Conservation (phyloP, 1,140 invertebrate species). For the Drosophila tristis region DNA sequence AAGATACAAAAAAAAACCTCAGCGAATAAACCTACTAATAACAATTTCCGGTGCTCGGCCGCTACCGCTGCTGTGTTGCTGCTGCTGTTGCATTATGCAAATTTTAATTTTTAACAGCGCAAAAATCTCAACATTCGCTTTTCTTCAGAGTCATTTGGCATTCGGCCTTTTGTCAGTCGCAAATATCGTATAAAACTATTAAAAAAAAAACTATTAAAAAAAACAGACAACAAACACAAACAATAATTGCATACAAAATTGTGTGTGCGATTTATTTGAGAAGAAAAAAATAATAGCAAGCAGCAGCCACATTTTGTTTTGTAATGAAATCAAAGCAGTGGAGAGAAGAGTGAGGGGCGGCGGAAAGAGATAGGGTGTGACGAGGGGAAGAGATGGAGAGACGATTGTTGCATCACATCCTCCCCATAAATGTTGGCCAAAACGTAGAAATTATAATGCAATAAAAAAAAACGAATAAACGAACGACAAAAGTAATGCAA, state of each 20-base stretch:
- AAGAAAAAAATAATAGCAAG: conserved; percentile 54
- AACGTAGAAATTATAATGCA: conserved; percentile 77
- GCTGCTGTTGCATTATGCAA: conserved; percentile 62
- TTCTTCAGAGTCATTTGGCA: conserved; percentile 74
- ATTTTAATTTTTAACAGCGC: conserved; percentile 69
- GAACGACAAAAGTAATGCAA: conserved; percentile 53
- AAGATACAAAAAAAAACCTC: conserved; percentile 28
- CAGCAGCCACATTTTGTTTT: conserved; percentile 41
- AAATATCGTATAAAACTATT: conserved; percentile 19
- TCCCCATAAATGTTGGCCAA: conserved; percentile 54
- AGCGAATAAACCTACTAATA: conserved; percentile 64
- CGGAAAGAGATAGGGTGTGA: background rate
- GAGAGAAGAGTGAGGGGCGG: background rate
- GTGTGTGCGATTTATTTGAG: conserved; percentile 78
- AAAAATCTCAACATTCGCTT: conserved; percentile 59
- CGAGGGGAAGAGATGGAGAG: background rate
- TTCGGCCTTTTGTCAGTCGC: conserved; percentile 44
- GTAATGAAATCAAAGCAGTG: conserved; percentile 76
- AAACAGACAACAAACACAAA: conserved; percentile 41
- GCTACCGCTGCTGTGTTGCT: too few relatives aligned
- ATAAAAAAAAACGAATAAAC: conserved; percentile 60
- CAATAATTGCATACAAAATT: conserved; percentile 77
- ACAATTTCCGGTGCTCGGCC: conserved; percentile 70
- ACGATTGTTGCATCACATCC: conserved; percentile 71
- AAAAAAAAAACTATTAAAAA: conserved; percentile 6